A percentile compares a stretch with the other conserved stretches of the same genome.
phyloP scores from a whole-genome alignment of 1,140 invertebrate genomes.

The Lucilia sericata region DNA sequence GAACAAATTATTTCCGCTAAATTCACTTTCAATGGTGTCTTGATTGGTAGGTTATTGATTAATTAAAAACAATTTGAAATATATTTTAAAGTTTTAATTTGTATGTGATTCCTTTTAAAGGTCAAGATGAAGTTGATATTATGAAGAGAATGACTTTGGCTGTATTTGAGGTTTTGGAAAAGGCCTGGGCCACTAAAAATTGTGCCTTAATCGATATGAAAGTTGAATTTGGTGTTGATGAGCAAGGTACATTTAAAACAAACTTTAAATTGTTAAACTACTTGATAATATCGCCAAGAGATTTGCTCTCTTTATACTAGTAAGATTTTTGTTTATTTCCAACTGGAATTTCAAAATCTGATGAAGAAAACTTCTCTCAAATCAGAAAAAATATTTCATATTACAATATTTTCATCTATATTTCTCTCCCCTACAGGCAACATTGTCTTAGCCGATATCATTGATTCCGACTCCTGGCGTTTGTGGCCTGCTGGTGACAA shows the following conservation, averaged over 20 bases:
- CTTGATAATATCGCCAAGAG: too few species aligned
- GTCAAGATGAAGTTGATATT: conserved; percentile 85
- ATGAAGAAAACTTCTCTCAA: too few species aligned
- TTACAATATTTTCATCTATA: too few species aligned
- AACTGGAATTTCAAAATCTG: too few species aligned
- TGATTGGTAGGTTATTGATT: conserved; percentile 74
- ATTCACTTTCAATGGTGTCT: conserved; percentile 81
- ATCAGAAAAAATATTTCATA: too few species aligned
- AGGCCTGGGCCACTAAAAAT: conserved; percentile 88
- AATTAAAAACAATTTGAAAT: background rate
- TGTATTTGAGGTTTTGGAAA: conserved; percentile 95
- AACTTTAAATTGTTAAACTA: too few species aligned
- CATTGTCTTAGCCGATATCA: conserved; percentile 93
- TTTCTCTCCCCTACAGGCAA: conserved; percentile 74
- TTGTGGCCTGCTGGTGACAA: conserved; percentile 97
- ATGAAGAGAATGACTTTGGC: conserved; percentile 86
- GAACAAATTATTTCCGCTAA: conserved; percentile 90
- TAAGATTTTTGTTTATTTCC: too few species aligned
- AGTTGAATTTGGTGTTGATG: conserved; percentile 93
- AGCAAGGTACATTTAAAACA: conserved; percentile 70
- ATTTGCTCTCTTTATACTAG: too few species aligned
- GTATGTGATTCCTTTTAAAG: conserved; percentile 61
- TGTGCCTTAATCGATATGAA: conserved; percentile 99
- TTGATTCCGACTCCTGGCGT: conserved; percentile 98
- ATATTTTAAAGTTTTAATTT: background rate